Evolutionary conservation across 1,140 invertebrate genomes (phyloP), one percentile per base, ranked within the genome.

Genomic region (Steinernema khuongi): DNA sequence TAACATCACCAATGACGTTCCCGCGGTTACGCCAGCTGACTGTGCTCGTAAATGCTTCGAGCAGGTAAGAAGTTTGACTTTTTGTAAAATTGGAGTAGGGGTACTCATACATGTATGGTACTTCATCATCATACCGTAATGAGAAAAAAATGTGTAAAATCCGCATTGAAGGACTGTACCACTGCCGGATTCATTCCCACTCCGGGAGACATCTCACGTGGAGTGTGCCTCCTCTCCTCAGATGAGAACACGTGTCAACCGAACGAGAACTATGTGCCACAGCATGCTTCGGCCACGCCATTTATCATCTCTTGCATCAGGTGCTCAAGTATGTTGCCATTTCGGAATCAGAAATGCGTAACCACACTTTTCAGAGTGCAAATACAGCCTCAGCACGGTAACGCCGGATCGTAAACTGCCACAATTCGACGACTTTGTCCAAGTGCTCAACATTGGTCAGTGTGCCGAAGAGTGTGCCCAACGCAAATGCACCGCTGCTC

Each of bases 1-100:
- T n/a, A 82, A 84, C 73, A 75, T 84, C 26, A 84, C 82, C 29
- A 85, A 84, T 73, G 83, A 84, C 70, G 84, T 84, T 19, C 81
- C 83, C 1, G 84, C 83, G 2, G 78, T 74, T 18, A 75, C 80
- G 7, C 79, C 83, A 29, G 83, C 83, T 31, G 84, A 84, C 79
- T 84, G 83, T 73, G 83, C 83, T 1, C 71, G 78, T 31, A 84
- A 84, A 76, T 84, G 83, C 71, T 79, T 83, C 26, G 83, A 84
- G 60, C 76, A 50, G 44, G 79, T 84, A 70, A 74, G 43, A 17
- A 33, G 22, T 67, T 1, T 18, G 18, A 41, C 67, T 30, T 31
- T 26, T 68, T 17, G 1, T 14, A 77, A 29, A 33, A 67, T 18
- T 66, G 22, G n/a, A n/a, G n/a, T n/a, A n/a, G n/a, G n/a, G n/a